Base-by-base conservation (phyloP, 92 coral and sea anemone genomes). In the Palythoa caribaeorum region DNA sequence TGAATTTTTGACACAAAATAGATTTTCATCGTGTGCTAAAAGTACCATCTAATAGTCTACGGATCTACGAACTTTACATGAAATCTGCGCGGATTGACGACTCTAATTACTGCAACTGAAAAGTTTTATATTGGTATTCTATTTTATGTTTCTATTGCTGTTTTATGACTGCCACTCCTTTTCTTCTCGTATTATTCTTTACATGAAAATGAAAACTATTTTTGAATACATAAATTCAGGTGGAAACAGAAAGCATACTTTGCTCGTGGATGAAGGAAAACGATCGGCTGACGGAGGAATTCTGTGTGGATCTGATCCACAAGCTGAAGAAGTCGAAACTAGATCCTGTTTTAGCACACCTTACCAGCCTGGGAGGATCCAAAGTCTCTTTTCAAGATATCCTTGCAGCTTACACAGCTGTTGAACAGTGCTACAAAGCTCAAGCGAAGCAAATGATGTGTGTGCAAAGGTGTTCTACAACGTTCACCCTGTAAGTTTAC, bases 391-490 rank as follows among this genome's bases (percentile, higher is more conserved):
- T 90, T 60, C 71, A 90, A 88, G 89, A 92, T 17, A 90, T 92
- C 77, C 85, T 90, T 16, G 89, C 91, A 4, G 95, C 91, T n/a
- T 90, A 92, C 83, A 70, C 87, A 0, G 66, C 86, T 36, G 85
- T 92, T 68, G 91, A 92, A 52, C 87, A 90, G 54, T 84, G 89
- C 13, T 92, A 57, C 83, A 83, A 89, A 20, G 77, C 77, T 21
- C 71, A 77, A 13, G 77, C 90, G 17, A 88, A 83, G 95, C 95
- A 38, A 87, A 92, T 60, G 95, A 92, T 77, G 91, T 92, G 5
- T 88, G 93, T 59, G 93, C 95, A 14, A 86, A 76, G 55, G 93
- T 92, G 38, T 92, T 92, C 77, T 87, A 87, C 87, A 91, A 88
- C 79, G 83, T 92, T 79, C 95, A 92, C 63, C 95, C 95, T 28